Conservation (phyloP, 2,113 vertebrate species). For the Lophius piscatorius region DNA sequence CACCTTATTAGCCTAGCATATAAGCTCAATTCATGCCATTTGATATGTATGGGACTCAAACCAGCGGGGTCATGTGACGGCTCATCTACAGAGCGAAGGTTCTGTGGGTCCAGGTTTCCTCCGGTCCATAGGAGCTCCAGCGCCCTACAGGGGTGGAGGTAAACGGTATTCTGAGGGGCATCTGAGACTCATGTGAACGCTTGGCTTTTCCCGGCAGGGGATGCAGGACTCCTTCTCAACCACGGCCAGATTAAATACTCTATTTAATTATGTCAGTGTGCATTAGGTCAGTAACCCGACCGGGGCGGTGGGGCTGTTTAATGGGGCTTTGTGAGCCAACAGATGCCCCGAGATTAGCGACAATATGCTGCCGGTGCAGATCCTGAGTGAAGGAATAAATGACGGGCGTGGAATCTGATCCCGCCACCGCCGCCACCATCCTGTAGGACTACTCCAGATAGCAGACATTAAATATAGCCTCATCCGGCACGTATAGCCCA, state of each 20-base stretch:
- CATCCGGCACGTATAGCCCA: not conserved
- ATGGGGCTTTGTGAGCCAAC: conserved; percentile 52
- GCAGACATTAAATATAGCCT: conserved; percentile 39
- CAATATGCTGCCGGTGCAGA: conserved; percentile 48
- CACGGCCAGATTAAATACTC: conserved; percentile 68
- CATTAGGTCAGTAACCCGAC: conserved; percentile 70
- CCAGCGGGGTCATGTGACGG: too few relatives aligned
- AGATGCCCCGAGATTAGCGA: conserved; percentile 58
- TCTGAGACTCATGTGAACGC: too few relatives aligned
- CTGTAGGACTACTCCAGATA: conserved; percentile 22
- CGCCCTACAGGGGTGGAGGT: too few relatives aligned
- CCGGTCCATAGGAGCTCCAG: too few relatives aligned
- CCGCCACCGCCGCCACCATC: not conserved
- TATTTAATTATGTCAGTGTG: conserved; percentile 71
- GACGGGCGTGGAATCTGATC: conserved; percentile 33
- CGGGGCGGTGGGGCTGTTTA: conserved; percentile 58
- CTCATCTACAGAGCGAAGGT: too few relatives aligned
- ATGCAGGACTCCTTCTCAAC: conserved; percentile 26
- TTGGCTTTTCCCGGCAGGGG: conserved; percentile 16
- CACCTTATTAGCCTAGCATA: too few relatives aligned
- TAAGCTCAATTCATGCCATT: too few relatives aligned
- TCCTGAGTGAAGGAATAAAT: conserved; percentile 27
- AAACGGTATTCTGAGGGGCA: too few relatives aligned
- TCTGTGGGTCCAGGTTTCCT: too few relatives aligned
- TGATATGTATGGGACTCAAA: too few relatives aligned